These are phyloP conservation scores for Tetheella fluctuosa DNA, from an alignment of 2,888 invertebrate species.

Conservation along the genomic window DNA sequence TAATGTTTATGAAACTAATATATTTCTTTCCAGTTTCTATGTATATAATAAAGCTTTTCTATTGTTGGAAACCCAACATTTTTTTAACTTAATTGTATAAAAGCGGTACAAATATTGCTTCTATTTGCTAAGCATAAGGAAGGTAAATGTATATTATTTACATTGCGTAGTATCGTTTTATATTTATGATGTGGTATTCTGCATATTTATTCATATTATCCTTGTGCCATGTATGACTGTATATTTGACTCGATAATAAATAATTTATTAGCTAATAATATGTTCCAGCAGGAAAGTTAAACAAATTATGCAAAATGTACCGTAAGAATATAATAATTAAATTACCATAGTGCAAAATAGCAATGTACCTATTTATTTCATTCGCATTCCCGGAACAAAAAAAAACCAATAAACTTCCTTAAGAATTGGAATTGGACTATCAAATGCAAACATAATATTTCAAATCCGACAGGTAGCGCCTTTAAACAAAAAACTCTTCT, in stretches of 20 bases:
- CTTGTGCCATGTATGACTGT: slow-evolving; percentile 9
- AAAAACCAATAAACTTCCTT: too few species aligned
- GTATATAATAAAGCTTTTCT: too few species aligned
- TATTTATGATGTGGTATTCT: slow-evolving; percentile 7
- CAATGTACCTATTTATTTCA: too few species aligned
- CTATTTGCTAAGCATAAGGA: slow-evolving; percentile 2
- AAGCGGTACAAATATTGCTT: neutral
- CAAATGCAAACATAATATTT: too few species aligned
- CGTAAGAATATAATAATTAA: too few species aligned
- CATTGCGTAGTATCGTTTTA: neutral
- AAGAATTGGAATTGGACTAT: too few species aligned
- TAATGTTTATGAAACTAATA: neutral
- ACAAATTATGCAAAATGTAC: neutral
- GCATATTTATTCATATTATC: slow-evolving; percentile 8
- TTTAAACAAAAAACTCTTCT: too few species aligned
- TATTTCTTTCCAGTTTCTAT: neutral
- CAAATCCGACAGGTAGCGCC: too few species aligned
- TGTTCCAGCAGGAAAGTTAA: neutral
- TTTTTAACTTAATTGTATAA: neutral
- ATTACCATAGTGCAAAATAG: too few species aligned
- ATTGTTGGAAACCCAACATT: neutral
- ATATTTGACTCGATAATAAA: slow-evolving; percentile 1
- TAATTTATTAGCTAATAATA: slow-evolving; percentile 1
- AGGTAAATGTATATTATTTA: slow-evolving; percentile 6
- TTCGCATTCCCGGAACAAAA: too few species aligned